These are phyloP conservation scores for Orthonychiurus folsomi DNA, from an alignment of 2,888 invertebrate genomes.

Conservation along the genomic window DNA sequence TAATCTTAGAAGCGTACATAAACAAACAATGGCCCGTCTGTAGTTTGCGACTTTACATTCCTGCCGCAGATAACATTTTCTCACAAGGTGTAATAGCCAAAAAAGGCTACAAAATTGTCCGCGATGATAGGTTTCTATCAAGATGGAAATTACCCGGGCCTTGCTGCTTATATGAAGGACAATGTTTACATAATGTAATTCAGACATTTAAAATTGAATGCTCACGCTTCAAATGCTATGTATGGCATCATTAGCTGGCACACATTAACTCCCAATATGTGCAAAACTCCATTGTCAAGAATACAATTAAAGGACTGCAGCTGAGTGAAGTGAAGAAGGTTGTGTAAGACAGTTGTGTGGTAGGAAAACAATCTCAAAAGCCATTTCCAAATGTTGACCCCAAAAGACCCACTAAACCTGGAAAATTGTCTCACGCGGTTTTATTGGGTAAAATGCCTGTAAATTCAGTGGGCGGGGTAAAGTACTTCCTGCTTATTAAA, in stretches of 20 bases:
- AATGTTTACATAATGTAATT: not conserved
- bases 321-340: not conserved
- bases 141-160: not conserved
- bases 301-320: not conserved
- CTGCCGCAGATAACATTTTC: not conserved
- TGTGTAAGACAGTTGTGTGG: too few species aligned
- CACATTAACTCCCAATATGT: not conserved
- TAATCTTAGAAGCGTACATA: constrained; percentile 11
- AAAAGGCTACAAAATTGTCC: not conserved
- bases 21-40: not conserved
- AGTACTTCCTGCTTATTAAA: too few species aligned
- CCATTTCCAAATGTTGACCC: too few species aligned
- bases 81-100: not conserved
- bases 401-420: too few species aligned
- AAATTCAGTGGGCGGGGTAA: too few species aligned
- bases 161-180: not conserved
- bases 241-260: not conserved
- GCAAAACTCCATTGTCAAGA: not conserved
- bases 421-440: too few species aligned
- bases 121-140: not conserved
- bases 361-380: too few species aligned
- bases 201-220: not conserved
- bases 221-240: not conserved
- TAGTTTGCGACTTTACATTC: not conserved
- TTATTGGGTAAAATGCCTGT: too few species aligned